Evolutionary conservation across 2,888 invertebrate species (phyloP).

Genomic region (Pristionchus mayeri): DNA sequence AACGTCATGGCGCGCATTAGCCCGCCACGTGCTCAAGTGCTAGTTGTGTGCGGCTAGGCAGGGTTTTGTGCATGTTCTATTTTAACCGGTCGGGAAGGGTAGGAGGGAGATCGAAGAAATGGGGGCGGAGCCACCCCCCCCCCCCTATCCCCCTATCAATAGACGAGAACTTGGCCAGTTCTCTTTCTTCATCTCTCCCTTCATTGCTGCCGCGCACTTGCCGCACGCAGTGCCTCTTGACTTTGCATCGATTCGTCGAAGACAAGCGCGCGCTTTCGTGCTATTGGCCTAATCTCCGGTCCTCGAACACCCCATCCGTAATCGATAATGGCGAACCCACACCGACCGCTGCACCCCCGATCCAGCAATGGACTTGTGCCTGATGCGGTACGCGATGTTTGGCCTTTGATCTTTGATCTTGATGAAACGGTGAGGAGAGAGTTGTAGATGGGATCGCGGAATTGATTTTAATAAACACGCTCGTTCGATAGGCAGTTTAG

Average conservation of each 20-base stretch:
- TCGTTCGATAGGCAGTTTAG: not conserved
- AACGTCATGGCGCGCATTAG: not conserved
- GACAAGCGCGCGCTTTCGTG: conserved; percentile 22
- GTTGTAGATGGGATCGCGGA: too few relatives aligned
- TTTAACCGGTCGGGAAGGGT: conserved; percentile 23
- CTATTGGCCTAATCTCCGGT: not conserved
- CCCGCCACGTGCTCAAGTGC: not conserved
- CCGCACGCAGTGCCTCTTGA: not conserved
- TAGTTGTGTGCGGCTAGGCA: not conserved
- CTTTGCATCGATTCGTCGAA: not conserved
- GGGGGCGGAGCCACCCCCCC: conserved; percentile 1
- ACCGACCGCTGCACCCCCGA: not conserved
- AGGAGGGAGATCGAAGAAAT: not conserved
- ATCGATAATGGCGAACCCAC: conserved; percentile 10
- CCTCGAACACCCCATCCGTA: not conserved
- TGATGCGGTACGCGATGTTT: conserved; percentile 9
- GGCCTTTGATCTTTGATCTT: not conserved
- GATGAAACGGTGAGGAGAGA: too few relatives aligned
- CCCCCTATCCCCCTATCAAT: conserved; percentile 20
- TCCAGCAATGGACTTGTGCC: conserved; percentile 7
- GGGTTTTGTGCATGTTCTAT: not conserved
- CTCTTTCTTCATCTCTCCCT: not conserved
- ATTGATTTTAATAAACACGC: too few relatives aligned
- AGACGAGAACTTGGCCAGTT: conserved; percentile 33
- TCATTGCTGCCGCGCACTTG: conserved; percentile 19